Percentiles rank a stretch among this genome's conserved stretches.
Evolutionary conservation across 2,113 vertebrate genomes (phyloP).

Genomic region (Hippocampus zosterae): DNA sequence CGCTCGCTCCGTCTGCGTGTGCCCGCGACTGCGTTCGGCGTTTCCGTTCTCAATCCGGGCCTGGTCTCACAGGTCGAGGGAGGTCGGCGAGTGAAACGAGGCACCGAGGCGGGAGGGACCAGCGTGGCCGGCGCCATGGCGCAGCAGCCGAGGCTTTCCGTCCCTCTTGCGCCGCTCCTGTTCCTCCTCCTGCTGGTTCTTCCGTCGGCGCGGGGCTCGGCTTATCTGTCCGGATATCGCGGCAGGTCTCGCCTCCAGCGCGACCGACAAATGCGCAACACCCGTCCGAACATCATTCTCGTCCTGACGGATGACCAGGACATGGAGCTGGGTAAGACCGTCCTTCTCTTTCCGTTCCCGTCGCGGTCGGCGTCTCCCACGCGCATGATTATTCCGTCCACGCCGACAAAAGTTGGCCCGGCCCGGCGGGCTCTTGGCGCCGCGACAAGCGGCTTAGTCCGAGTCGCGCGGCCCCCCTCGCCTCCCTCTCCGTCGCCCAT

Average conservation of each 20-base stretch:
- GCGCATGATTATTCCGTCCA: constrained; percentile 31
- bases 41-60: constrained; percentile 12
- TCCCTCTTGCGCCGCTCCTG: constrained; percentile 68
- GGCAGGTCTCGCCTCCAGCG: constrained; percentile 84
- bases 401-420: constrained; percentile 45
- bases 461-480: constrained; percentile 56
- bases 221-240: constrained; percentile 82
- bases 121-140: constrained; percentile 50
- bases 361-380: constrained; percentile 16
- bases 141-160: constrained; percentile 53
- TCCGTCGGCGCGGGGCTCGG: constrained; percentile 66
- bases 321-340: constrained; percentile 87
- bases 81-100: constrained; percentile 22
- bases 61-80: constrained; percentile 41
- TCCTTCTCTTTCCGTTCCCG: constrained; percentile 1
- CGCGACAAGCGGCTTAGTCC: constrained; percentile 54
- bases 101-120: constrained; percentile 35
- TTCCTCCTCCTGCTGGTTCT: constrained; percentile 56
- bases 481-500: constrained; percentile 53
- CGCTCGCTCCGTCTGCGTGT: constrained; percentile 10
- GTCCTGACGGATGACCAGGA: constrained; percentile 97
- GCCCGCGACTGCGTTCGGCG: too few species aligned
- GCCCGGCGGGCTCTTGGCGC: constrained; percentile 53
- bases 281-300: constrained; percentile 95
- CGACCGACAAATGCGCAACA: constrained; percentile 81